phyloP scores from a whole-genome alignment of 2,888 invertebrate genomes.

The Yponomeuta malinellus region DNA sequence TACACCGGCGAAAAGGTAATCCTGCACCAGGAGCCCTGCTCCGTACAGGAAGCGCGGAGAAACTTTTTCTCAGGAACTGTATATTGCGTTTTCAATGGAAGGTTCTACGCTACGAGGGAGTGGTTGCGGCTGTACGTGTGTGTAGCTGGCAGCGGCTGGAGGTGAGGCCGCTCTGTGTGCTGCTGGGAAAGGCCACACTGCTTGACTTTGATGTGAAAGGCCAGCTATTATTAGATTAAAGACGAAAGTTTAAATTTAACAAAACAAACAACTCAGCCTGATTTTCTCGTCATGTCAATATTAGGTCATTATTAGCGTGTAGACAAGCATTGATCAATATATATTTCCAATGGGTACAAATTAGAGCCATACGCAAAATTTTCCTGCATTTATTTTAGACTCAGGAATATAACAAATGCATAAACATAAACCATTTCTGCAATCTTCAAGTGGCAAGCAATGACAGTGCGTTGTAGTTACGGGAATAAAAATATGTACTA shows the following conservation, averaged over 20 bases:
- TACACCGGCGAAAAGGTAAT: slow-evolving; percentile 46
- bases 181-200: slow-evolving; percentile 7
- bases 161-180: slow-evolving; percentile 2
- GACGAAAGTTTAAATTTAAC: not conserved
- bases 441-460: no score
- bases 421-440: no score
- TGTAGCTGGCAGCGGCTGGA: slow-evolving; percentile 2
- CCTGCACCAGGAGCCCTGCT: slow-evolving; percentile 21
- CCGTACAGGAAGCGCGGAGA: slow-evolving; percentile 24
- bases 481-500: no score
- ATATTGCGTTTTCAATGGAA: slow-evolving; percentile 61
- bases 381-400: no score
- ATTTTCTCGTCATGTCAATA: no score
- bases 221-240: not conserved
- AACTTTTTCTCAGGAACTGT: slow-evolving; percentile 36
- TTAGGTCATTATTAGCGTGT: no score
- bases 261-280: not conserved
- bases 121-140: not conserved
- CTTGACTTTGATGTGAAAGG: slow-evolving; percentile 5
- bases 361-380: no score
- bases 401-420: no score
- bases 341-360: no score
- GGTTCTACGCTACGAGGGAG: slow-evolving; percentile 31
- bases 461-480: no score
- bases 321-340: no score